These are phyloP conservation scores for Butorides virescens DNA, from an alignment of 2,113 vertebrate species.

Conservation along the genomic window DNA sequence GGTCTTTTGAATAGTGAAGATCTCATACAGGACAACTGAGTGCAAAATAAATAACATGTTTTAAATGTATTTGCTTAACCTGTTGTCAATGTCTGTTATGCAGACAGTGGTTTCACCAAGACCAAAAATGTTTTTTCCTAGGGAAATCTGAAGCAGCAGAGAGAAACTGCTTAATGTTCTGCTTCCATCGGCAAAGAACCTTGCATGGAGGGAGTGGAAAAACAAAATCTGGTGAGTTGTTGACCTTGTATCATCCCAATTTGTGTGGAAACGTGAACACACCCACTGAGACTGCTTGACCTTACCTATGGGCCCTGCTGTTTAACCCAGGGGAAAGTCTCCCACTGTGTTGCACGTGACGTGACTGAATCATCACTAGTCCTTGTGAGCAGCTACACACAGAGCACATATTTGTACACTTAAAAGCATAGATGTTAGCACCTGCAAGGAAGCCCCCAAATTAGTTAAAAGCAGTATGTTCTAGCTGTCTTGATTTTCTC, in stretches of 20 bases:
- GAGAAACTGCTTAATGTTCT: not conserved
- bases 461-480: not conserved
- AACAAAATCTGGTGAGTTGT: fast-evolving
- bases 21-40: not conserved
- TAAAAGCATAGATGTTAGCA: not conserved
- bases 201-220: not conserved
- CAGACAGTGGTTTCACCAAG: not conserved
- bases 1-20: constrained; percentile 3
- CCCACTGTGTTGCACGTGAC: not conserved
- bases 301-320: not conserved
- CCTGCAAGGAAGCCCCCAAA: not conserved
- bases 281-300: not conserved
- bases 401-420: not conserved
- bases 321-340: not conserved
- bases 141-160: constrained; percentile 27
- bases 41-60: not conserved
- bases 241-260: not conserved
- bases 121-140: not conserved
- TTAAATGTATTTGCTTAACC: constrained; percentile 2
- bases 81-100: not conserved
- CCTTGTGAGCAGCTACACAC: not conserved
- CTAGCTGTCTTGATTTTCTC: not conserved
- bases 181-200: not conserved
- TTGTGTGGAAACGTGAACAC: not conserved
- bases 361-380: not conserved